These are phyloP conservation scores for Chrysomallon squamiferum DNA, from an alignment of 1,140 invertebrate species.

Conservation along the genomic window DNA sequence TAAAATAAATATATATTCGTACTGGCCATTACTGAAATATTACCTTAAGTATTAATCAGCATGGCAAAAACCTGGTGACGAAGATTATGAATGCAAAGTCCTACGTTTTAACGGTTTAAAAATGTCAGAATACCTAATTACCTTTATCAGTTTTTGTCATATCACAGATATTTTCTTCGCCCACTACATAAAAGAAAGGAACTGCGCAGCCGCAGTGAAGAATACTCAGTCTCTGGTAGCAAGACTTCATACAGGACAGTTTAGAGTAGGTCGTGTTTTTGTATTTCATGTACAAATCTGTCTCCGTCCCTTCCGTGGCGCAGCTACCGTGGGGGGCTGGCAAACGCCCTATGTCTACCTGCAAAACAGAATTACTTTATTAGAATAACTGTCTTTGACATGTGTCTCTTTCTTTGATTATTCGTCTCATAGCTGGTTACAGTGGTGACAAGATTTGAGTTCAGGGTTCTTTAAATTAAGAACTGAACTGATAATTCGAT, in stretches of 20 bases:
- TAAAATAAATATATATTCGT: too few relatives aligned
- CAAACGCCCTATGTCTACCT: conserved; percentile 36
- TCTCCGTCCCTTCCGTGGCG: conserved; percentile 7
- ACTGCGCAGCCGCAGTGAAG: conserved; percentile 34
- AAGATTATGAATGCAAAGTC: too few relatives aligned
- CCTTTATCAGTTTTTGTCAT: conserved; percentile 17
- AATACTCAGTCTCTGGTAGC: conserved; percentile 35
- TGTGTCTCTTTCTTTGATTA: too few relatives aligned
- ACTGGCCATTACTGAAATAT: too few relatives aligned
- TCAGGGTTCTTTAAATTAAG: too few relatives aligned
- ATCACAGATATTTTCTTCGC: conserved; percentile 29
- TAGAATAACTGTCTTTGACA: too few relatives aligned
- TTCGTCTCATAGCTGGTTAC: too few relatives aligned
- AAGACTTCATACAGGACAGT: conserved; percentile 48
- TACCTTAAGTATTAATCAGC: too few relatives aligned
- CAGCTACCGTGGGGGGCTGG: conserved; percentile 42
- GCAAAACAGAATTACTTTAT: not conserved
- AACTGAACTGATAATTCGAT: too few relatives aligned
- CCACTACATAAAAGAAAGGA: conserved; percentile 28
- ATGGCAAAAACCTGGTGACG: too few relatives aligned
- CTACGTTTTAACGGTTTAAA: too few relatives aligned
- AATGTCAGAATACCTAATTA: conserved; percentile 14
- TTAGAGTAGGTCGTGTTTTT: conserved; percentile 35
- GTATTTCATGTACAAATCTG: conserved; percentile 30
- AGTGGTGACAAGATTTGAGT: too few relatives aligned